Conservation (phyloP, 2,888 invertebrate species). For the Eupithecia tripunctaria region DNA sequence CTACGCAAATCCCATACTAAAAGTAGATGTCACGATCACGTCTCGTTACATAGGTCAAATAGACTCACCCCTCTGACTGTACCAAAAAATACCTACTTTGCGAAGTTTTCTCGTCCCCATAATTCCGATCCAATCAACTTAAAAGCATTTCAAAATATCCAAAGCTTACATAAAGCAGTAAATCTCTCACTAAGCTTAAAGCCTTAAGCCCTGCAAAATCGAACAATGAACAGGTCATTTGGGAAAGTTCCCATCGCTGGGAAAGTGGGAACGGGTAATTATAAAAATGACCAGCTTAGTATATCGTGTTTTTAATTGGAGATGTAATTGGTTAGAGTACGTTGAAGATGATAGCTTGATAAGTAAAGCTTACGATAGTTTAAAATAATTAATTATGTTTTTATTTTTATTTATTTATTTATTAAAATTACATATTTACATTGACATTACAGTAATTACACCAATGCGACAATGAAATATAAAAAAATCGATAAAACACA, state of each 20-base stretch:
- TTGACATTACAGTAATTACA: too few relatives aligned
- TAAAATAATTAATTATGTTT: background rate
- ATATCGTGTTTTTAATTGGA: conserved; percentile 30
- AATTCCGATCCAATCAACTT: conserved; percentile 13
- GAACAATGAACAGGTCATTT: conserved; percentile 55
- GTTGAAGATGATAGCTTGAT: background rate
- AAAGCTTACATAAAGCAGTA: conserved; percentile 7
- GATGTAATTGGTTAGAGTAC: background rate
- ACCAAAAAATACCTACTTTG: background rate
- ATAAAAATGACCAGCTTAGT: conserved; percentile 41
- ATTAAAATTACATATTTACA: too few relatives aligned
- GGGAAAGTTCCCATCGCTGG: conserved; percentile 55
- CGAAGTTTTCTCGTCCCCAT: background rate
- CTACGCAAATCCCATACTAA: too few relatives aligned
- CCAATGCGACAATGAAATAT: too few relatives aligned
- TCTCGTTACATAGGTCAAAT: too few relatives aligned
- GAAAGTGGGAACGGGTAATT: conserved; percentile 57
- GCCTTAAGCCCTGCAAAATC: conserved; percentile 21
- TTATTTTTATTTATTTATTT: too few relatives aligned
- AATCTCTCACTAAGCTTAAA: background rate
- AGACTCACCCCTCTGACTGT: too few relatives aligned
- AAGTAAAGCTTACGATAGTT: background rate
- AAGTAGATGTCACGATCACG: too few relatives aligned
- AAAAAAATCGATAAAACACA: too few relatives aligned
- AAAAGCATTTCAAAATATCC: conserved; percentile 6